Evolutionary conservation across 2,113 vertebrate genomes (phyloP).

Genomic region (Phalacrocorax pelagicus): DNA sequence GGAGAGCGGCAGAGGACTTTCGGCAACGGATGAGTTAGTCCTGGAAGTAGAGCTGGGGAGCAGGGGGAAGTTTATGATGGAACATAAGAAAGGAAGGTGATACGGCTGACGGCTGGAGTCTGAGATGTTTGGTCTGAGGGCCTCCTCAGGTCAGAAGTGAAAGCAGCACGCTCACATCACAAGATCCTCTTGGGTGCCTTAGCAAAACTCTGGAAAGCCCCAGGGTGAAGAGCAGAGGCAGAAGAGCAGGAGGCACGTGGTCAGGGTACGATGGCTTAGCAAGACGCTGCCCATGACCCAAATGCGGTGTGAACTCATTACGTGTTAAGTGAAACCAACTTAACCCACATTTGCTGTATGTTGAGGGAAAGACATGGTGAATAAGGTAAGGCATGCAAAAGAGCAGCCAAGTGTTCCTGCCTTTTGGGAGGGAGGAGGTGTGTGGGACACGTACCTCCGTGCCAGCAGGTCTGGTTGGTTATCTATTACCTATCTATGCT

Average conservation of each 20-base stretch:
- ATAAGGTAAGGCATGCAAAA: too few species aligned
- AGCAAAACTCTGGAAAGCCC: background rate
- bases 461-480: background rate
- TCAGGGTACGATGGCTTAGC: background rate
- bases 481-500: background rate
- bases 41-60: background rate
- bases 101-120: fast-evolving
- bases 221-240: background rate
- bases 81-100: background rate
- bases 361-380: background rate
- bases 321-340: background rate
- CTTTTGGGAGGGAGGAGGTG: background rate
- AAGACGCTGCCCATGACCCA: background rate
- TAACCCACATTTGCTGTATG: background rate
- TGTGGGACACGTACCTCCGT: background rate
- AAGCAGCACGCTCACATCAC: background rate
- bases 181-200: background rate
- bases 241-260: background rate
- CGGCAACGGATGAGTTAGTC: background rate
- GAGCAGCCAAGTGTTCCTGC: fast-evolving
- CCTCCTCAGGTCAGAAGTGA: background rate
- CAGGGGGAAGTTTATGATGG: background rate
- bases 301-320: background rate
- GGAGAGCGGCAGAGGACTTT: background rate
- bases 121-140: background rate